Percentiles rank a stretch among this genome's conserved stretches.
Evolutionary conservation across 2,888 invertebrate species (phyloP).

Genomic region (Diaprepes abbreviatus): DNA sequence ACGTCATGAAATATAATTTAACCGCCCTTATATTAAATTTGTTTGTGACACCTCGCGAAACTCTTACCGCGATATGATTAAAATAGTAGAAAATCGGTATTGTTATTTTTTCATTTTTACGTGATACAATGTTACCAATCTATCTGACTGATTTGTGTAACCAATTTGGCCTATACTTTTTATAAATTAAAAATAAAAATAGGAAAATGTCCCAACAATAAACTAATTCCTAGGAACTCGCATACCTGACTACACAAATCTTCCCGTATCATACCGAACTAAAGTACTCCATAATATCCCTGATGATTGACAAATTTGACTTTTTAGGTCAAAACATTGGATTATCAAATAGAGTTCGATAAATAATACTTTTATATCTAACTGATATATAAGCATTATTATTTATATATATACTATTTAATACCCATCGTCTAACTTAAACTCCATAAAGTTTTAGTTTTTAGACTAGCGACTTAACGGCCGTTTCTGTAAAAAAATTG

Average conservation of each 20-base stretch:
- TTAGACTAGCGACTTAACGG: conserved; percentile 59
- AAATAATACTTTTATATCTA: background rate
- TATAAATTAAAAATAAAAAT: conserved; percentile 7
- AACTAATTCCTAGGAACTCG: conserved; percentile 65
- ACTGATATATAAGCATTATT: background rate
- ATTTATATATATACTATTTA: background rate
- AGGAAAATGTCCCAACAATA: conserved; percentile 23
- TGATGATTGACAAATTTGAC: conserved; percentile 51
- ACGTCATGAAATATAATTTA: no score
- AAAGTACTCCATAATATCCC: conserved; percentile 27
- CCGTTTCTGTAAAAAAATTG: conserved; percentile 68
- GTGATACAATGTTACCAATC: no score
- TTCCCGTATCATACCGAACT: conserved; percentile 33
- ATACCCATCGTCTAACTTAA: background rate
- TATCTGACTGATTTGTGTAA: background rate
- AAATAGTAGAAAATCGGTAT: no score
- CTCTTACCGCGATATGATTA: no score
- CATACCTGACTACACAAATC: conserved; percentile 64
- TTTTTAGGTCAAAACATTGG: conserved; percentile 43
- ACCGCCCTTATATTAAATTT: no score
- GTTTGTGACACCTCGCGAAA: no score
- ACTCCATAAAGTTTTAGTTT: conserved; percentile 21
- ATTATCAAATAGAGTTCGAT: background rate
- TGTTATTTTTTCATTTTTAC: no score
- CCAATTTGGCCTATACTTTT: conserved; percentile 19